Evolutionary conservation across 2,888 invertebrate species (phyloP).

Genomic region (Pollenia griseotomentosa): DNA sequence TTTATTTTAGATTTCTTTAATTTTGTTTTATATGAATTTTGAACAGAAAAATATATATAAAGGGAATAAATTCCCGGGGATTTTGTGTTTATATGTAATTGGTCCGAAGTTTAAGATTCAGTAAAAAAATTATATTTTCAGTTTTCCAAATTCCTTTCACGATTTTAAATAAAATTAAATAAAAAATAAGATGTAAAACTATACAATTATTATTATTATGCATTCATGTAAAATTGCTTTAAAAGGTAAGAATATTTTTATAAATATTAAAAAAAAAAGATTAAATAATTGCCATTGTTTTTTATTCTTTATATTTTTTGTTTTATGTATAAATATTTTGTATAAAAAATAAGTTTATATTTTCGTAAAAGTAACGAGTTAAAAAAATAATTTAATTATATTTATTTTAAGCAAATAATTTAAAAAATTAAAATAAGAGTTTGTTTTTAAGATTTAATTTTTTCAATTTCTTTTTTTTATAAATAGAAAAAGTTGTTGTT

Average conservation of each 20-base stretch:
- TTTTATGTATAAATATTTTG: slow-evolving; percentile 35
- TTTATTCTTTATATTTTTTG: slow-evolving; percentile 43
- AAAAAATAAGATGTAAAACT: slow-evolving; percentile 29
- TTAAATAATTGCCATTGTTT: slow-evolving; percentile 71
- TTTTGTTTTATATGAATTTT: too few relatives aligned
- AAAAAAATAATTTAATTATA: slow-evolving; percentile 54
- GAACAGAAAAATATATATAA: too few relatives aligned
- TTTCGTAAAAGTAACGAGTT: slow-evolving; percentile 53
- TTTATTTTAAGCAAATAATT: slow-evolving; percentile 42
- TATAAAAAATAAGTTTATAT: slow-evolving; percentile 58
- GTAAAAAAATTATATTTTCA: slow-evolving; percentile 17
- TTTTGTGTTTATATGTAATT: too few relatives aligned
- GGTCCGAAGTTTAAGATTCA: background rate
- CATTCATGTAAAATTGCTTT: background rate
- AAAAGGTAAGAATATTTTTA: background rate
- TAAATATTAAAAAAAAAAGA: slow-evolving; percentile 48
- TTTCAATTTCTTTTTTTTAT: slow-evolving; percentile 28
- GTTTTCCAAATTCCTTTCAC: slow-evolving; percentile 8
- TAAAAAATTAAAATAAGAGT: slow-evolving; percentile 56
- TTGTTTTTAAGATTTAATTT: slow-evolving; percentile 38
- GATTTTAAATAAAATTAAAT: slow-evolving; percentile 38
- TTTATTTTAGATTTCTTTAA: too few relatives aligned
- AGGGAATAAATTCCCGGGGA: too few relatives aligned
- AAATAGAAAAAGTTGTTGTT: background rate
- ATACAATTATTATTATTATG: background rate